Conservation (phyloP, 2,888 invertebrate genomes). For the Caenorhabditis parvicauda region DNA sequence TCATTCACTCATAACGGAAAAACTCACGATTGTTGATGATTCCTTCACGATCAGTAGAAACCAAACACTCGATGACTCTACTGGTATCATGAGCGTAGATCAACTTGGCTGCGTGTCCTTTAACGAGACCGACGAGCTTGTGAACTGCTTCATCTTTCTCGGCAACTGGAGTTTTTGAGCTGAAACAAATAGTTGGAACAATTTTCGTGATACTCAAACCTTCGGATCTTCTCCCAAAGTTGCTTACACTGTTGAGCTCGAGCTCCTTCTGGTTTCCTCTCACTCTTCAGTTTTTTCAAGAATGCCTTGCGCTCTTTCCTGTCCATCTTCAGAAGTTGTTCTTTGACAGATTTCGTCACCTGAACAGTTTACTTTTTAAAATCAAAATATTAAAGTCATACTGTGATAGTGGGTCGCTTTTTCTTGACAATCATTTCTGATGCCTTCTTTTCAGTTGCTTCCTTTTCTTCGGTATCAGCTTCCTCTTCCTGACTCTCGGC, state of each 20-base stretch:
- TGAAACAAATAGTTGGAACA: slow-evolving; percentile 22
- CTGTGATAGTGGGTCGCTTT: not conserved
- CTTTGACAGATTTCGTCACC: slow-evolving; percentile 52
- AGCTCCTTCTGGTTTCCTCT: slow-evolving; percentile 49
- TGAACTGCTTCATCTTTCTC: slow-evolving; percentile 42
- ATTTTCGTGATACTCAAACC: slow-evolving; percentile 4
- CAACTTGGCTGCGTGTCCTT: slow-evolving; percentile 64
- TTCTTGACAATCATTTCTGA: slow-evolving; percentile 6
- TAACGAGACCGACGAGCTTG: slow-evolving; percentile 36
- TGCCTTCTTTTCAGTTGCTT: slow-evolving; percentile 2
- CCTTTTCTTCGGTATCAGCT: slow-evolving; percentile 1
- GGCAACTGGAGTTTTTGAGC: slow-evolving; percentile 46
- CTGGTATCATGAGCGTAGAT: slow-evolving; percentile 75
- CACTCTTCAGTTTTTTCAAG: slow-evolving; percentile 42
- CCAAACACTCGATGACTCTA: slow-evolving; percentile 81
- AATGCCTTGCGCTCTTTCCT: slow-evolving; percentile 51
- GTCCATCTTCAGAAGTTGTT: slow-evolving; percentile 46
- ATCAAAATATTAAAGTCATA: not conserved
- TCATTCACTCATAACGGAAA: not conserved
- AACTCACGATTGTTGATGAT: slow-evolving; percentile 33
- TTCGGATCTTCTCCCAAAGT: slow-evolving; percentile 51
- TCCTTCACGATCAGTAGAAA: slow-evolving; percentile 70
- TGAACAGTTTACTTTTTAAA: slow-evolving; percentile 11
- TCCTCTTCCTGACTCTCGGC: slow-evolving; percentile 5
- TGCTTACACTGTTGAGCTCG: slow-evolving; percentile 43